Base-by-base conservation (phyloP, 2,797 vertebrate genomes). In the Pseudochromis fuscus region DNA sequence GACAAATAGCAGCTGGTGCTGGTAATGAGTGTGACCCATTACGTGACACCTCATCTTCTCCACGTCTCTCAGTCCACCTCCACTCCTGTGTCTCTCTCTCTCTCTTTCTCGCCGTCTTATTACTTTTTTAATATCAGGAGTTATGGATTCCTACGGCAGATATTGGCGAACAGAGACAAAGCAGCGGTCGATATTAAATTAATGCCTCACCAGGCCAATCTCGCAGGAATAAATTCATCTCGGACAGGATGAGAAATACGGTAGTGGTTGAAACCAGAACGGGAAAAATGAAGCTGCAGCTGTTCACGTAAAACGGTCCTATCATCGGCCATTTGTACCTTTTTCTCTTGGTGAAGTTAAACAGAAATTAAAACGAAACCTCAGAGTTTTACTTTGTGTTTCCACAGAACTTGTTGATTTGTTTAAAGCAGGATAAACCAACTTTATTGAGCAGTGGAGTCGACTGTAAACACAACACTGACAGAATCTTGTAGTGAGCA, bases 101-200 rank as follows among this genome's bases (percentile, higher is more conserved):
- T 68, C 28, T 48, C 77, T 45, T 63, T 67, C 84, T 84, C 65
- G 69, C 45, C 33, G 55, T 60, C 72, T 85, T 85, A 89, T 90
- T 87, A 81, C 87, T 89, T 88, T 90, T 89, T 89, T 90, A 91
- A 90, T 91, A 91, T 87, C 79, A 55, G 67, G 72, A 87, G 75
- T 85, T 89, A 87, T 87, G 87, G 87, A 89, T 88, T 85, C 64
- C 46, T 75, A 69, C 62, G 3, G 67, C 72, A 72, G 84, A 85
- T 88, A 88, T 79, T 79, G 79, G 81, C 15, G 67, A 80, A 79
- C 70, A 37, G 82, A 88, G 84, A 86, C 86, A 81, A 86, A 84
- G 81, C 75, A 65, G 72, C 67, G 51, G 77, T 79, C 79, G 59
- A 82, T 89, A 81, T 89, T 87, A 90, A 87, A 89, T 85, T 53